Base-by-base conservation (phyloP, 2,113 vertebrate genomes). In the Scortum barcoo region DNA sequence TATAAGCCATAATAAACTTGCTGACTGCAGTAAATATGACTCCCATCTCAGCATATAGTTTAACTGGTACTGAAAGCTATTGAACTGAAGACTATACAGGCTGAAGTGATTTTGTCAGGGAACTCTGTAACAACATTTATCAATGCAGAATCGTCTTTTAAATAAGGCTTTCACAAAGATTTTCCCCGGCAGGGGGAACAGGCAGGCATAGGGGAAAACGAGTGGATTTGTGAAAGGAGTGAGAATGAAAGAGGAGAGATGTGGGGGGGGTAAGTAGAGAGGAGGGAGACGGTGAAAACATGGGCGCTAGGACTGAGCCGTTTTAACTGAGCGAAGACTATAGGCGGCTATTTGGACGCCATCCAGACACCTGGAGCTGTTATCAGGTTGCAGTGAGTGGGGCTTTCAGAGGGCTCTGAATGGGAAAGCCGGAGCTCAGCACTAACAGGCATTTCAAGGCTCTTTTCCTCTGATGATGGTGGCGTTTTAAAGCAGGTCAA, bases 1-100 rank as follows among this genome's bases (percentile, higher is more conserved):
- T 89, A 80, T 79, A 81, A 89, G 79, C 83, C 56, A 87, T 86
- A 90, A 92, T 88, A 91, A 92, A 90, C 53, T 68, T 90, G 92
- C 93, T 93, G 90, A 94, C 90, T 67, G 72, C 83, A 86, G 88
- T 93, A 89, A 89, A 92, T 91, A 82, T 80, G 78, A 79, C 61
- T 85, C 81, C 56, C 85, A 80, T 91, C 87, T 87, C 78, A 60
- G 75, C n/a, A 42, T 72, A 80, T 68, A 81, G 57, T 89, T 88
- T 71, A 84, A 87, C 57, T 33, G 54, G 1, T 57, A 46, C 73
- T 90, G 88, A 90, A 91, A 88, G 83, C 76, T 24, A 81, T 53
- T 70, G 67, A 66, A 80, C 46, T 72, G 78, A 79, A 78, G 60
- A 83, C 60, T 86, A 44, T 48, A 83, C 75, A 72, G 72, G 57